Evolutionary conservation across 2,888 invertebrate species (phyloP).

Genomic region (Pegoplata infirma): DNA sequence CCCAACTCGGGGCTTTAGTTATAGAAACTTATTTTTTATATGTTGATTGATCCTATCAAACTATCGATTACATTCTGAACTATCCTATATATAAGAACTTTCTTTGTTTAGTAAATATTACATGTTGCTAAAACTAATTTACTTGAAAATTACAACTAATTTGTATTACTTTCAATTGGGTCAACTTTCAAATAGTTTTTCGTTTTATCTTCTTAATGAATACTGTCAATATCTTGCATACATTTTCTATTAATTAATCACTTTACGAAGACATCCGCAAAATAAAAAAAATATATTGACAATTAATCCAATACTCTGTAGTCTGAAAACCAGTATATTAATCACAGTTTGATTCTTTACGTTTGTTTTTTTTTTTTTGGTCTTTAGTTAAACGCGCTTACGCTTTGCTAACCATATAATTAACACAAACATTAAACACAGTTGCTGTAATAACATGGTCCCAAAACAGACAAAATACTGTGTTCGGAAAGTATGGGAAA

Average conservation of each 20-base stretch:
- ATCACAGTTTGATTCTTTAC: conserved; percentile 47
- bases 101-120: too few relatives aligned
- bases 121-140: too few relatives aligned
- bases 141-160: conserved; percentile 29
- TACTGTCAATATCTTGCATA: conserved; percentile 33
- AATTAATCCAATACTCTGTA: conserved; percentile 10
- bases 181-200: neutral
- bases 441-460: conserved; percentile 40
- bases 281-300: neutral
- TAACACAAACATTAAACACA: conserved; percentile 57
- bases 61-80: too few relatives aligned
- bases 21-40: too few relatives aligned
- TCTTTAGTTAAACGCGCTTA: conserved; percentile 48
- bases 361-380: conserved; percentile 39
- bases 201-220: conserved; percentile 24
- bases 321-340: conserved; percentile 37
- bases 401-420: conserved; percentile 57
- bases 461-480: neutral
- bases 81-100: too few relatives aligned
- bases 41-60: too few relatives aligned
- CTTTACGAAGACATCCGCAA: conserved; percentile 36
- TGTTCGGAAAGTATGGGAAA: neutral
- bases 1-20: too few relatives aligned
- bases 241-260: conserved; percentile 52
- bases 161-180: conserved; percentile 38